phyloP scores from a whole-genome alignment of 2,113 vertebrate genomes.

The Aptenodytes forsteri region DNA sequence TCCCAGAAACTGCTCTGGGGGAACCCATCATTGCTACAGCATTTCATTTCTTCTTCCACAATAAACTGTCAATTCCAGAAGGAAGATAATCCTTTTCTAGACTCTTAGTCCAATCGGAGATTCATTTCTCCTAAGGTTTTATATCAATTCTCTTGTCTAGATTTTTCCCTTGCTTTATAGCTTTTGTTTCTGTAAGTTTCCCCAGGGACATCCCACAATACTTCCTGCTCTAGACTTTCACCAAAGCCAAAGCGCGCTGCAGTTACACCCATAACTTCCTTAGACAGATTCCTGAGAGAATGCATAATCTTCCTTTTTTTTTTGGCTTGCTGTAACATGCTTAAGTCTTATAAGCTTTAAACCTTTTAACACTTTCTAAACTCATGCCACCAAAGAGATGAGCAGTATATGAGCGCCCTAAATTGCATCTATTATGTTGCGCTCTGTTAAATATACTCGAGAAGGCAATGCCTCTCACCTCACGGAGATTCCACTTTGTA shows the following conservation, averaged over 20 bases:
- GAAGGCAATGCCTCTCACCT: not conserved
- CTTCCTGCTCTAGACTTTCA: not conserved
- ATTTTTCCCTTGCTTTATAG: not conserved
- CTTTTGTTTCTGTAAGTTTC: slow-evolving; percentile 12
- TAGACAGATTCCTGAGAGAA: slow-evolving; percentile 34
- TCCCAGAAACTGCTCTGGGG: not conserved
- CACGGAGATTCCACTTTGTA: not conserved
- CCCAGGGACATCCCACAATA: not conserved
- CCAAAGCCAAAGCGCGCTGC: not conserved
- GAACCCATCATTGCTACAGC: not conserved
- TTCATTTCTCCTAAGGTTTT: not conserved
- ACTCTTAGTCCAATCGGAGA: not conserved
- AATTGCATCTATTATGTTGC: not conserved
- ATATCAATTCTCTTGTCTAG: not conserved
- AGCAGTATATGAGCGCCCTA: not conserved
- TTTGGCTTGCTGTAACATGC: not conserved
- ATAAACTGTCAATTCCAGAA: not conserved
- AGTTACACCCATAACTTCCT: slow-evolving; percentile 57
- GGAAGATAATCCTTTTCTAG: not conserved
- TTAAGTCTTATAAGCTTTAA: not conserved
- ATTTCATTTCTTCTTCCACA: not conserved
- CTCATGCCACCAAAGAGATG: not conserved
- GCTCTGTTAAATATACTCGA: not conserved
- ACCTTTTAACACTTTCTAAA: not conserved
- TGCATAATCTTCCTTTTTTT: not conserved